Percentiles rank a stretch among this genome's conserved stretches.
These are phyloP conservation scores for Sinocyclocheilus anshuiensis DNA, from an alignment of 2,113 vertebrate genomes.

Conservation along the genomic window DNA sequence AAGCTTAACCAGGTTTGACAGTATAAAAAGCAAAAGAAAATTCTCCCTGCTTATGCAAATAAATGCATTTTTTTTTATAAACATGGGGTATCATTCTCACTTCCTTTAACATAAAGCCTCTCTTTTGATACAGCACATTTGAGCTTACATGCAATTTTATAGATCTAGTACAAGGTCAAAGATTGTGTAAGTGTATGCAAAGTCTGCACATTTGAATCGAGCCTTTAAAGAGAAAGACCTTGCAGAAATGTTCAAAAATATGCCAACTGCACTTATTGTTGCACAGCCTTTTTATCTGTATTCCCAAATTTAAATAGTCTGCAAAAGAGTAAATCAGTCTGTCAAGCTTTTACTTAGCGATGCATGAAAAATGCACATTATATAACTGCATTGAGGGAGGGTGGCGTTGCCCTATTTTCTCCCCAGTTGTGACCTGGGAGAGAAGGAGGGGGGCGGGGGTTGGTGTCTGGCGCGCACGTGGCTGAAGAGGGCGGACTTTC, in stretches of 20 bases:
- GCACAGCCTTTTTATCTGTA: not conserved
- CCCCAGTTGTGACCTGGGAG: conserved; percentile 62
- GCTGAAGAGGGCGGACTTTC: conserved; percentile 60
- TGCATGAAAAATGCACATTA: conserved; percentile 66
- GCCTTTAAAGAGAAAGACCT: not conserved
- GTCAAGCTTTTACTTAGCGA: conserved; percentile 53
- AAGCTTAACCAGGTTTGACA: not conserved
- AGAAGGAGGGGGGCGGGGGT: conserved; percentile 51
- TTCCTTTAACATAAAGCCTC: not conserved
- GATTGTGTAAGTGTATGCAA: not conserved
- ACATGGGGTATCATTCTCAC: not conserved
- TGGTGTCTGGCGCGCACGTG: conserved; percentile 67
- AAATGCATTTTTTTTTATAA: not conserved
- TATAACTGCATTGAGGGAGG: conserved; percentile 66
- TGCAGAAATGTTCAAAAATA: not conserved
- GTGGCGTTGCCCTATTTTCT: conserved; percentile 67
- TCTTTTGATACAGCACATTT: not conserved
- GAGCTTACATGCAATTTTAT: not conserved
- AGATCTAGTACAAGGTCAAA: not conserved
- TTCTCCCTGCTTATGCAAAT: not conserved
- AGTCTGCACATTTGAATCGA: not conserved
- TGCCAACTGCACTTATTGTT: not conserved
- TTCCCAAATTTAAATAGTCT: not conserved
- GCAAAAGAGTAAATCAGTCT: not conserved
- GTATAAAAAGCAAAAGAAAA: not conserved